Evolutionary conservation across 2,113 vertebrate genomes (phyloP), one percentile per base, ranked within the genome.

Genomic region (Thunnus thynnus): DNA sequence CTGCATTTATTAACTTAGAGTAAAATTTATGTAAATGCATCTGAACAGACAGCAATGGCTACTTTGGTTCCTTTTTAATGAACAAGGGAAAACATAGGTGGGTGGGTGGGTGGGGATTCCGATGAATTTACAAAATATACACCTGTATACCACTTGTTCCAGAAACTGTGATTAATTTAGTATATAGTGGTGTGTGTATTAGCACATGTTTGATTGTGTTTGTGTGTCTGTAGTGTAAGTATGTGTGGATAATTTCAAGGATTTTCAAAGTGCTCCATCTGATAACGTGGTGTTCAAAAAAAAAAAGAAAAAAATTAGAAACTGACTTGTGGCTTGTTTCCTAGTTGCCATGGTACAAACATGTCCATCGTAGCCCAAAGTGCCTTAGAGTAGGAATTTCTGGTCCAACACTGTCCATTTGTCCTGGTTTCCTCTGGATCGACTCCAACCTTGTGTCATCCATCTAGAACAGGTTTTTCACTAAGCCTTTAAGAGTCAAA

Each of bases 61-160:
- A 87, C 89, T 90, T 92, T 92, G 87, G 90, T 91, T 92, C 66
- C 67, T 78, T 85, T 86, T 66, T 72, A 70, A 82, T 66, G 25
- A 78, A 54, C 1, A 30, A 69, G 73, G 78, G 81, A 61, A 41
- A 71, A 30, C 18, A 63, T 72, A 36, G 68, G 36, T 18, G 61
- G 60, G 27, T 30, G 27, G 36, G 7, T 41, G 36, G 36, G 36
- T 7, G 14, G 27, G 52, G 25, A 50, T 57, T 41, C 77, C 1
- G 44, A 58, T 30, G 57, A 76, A 79, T 87, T 80, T 88, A 90
- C 86, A 87, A 91, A 89, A 89, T 92, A 75, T 90, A 92, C 86
- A 91, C 63, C 32, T 85, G 41, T 47, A 12, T 72, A 76, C 25
- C 20, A 55, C 25, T 55, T 54, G 62, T 65, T 32, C 30, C 71